Evolutionary conservation across 2,888 invertebrate genomes (phyloP).

Genomic region (Platycheirus albimanus): DNA sequence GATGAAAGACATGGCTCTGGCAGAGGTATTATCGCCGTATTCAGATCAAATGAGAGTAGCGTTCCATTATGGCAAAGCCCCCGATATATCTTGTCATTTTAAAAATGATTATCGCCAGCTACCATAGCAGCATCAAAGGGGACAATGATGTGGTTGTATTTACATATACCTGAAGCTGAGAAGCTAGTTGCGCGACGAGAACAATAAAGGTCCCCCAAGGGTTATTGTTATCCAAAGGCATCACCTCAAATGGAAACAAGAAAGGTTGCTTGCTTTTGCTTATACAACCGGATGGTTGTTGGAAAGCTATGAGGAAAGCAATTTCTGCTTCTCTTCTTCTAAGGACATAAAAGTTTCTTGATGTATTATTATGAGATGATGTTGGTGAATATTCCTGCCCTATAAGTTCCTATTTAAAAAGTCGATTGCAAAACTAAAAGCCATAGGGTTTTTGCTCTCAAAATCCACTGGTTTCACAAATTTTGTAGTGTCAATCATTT

Average conservation of each 20-base stretch:
- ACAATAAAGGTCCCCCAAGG: conserved; percentile 25
- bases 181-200: conserved; percentile 10
- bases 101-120: conserved; percentile 63
- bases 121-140: conserved; percentile 28
- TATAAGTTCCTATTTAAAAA: too few species aligned
- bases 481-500: too few species aligned
- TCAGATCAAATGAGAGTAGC: conserved; percentile 65
- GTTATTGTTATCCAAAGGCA: conserved; percentile 38
- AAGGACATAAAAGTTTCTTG: background rate
- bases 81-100: conserved; percentile 63
- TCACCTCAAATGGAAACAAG: conserved; percentile 33
- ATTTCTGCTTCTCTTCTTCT: conserved; percentile 2
- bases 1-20: conserved; percentile 49
- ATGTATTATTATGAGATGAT: too few species aligned
- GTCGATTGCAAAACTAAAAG: too few species aligned
- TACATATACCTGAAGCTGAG: conserved; percentile 23
- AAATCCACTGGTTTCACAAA: too few species aligned
- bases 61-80: conserved; percentile 49
- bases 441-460: too few species aligned
- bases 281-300: conserved; percentile 13
- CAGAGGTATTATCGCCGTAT: conserved; percentile 50
- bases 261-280: conserved; percentile 1
- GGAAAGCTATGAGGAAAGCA: conserved; percentile 16
- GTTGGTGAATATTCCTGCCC: too few species aligned
- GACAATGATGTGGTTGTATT: conserved; percentile 36